These are phyloP conservation scores for Poeciliopsis paucimaculata DNA, from an alignment of 2,797 vertebrate species.

Conservation along the genomic window DNA sequence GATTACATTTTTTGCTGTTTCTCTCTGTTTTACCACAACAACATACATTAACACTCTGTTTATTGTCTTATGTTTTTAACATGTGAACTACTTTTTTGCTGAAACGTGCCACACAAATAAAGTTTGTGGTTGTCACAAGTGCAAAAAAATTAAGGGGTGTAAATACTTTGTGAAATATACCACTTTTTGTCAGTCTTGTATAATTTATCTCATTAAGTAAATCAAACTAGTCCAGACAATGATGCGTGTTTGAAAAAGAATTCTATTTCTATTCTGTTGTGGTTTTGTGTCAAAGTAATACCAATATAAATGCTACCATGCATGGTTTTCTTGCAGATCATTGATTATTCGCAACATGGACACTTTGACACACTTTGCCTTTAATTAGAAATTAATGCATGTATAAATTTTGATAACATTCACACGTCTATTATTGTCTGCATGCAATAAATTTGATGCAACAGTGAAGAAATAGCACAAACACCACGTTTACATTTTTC, in stretches of 20 bases:
- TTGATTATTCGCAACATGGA: neutral
- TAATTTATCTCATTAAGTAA: neutral
- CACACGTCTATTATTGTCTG: neutral
- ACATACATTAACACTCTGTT: too few species aligned
- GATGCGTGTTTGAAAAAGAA: neutral
- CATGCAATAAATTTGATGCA: constrained; percentile 14
- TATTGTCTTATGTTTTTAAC: too few species aligned
- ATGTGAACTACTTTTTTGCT: too few species aligned
- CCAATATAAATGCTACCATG: neutral
- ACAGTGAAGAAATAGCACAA: neutral
- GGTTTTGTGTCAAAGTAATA: neutral
- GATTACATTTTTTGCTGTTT: too few species aligned
- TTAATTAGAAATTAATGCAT: neutral
- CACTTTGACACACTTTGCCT: neutral
- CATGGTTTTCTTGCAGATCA: neutral
- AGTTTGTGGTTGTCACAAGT: neutral
- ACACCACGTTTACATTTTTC: neutral
- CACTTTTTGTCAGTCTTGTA: neutral
- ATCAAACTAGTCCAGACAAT: neutral
- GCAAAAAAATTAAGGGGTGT: neutral
- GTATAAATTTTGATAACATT: constrained; percentile 12
- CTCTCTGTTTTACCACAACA: too few species aligned
- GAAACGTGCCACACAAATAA: neutral
- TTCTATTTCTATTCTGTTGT: neutral
- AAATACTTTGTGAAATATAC: neutral